A percentile compares a stretch with the other conserved stretches of the same genome.
Evolutionary conservation across 2,113 vertebrate species (phyloP).

Genomic region (Xenotilapia flavipinnis): DNA sequence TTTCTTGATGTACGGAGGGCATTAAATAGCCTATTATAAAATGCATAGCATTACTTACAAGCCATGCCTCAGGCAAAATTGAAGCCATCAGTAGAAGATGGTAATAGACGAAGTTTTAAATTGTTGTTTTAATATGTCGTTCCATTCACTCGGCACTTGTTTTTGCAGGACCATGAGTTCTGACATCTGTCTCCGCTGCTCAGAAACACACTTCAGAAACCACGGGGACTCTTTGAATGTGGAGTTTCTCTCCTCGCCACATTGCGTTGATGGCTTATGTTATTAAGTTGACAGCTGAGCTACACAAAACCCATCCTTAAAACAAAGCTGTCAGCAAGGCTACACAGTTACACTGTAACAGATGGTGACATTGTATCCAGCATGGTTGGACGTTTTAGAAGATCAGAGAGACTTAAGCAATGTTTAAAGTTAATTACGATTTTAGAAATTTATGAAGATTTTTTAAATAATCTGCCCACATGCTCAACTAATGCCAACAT

Average conservation of each 20-base stretch:
- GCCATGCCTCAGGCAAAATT: not conserved
- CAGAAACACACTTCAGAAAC: not conserved
- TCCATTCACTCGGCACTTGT: fast-evolving
- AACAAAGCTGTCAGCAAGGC: not conserved
- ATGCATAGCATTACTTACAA: not conserved
- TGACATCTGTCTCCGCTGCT: not conserved
- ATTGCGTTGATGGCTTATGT: not conserved
- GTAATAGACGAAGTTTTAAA: not conserved
- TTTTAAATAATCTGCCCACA: not conserved
- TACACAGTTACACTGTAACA: not conserved
- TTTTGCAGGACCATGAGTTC: not conserved
- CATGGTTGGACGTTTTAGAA: not conserved
- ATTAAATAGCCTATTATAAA: not conserved
- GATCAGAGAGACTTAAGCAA: not conserved
- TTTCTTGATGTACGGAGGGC: not conserved
- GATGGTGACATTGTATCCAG: not conserved
- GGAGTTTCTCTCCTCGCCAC: not conserved
- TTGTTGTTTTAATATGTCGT: not conserved
- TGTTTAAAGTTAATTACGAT: not conserved
- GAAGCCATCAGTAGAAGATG: not conserved
- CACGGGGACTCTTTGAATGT: not conserved
- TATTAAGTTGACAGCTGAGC: not conserved
- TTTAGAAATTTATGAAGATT: not conserved
- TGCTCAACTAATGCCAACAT: not conserved
- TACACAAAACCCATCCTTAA: not conserved